phyloP scores from a whole-genome alignment of 35 echinoderm and acorn worm species.

The Stichopus chloronotus region DNA sequence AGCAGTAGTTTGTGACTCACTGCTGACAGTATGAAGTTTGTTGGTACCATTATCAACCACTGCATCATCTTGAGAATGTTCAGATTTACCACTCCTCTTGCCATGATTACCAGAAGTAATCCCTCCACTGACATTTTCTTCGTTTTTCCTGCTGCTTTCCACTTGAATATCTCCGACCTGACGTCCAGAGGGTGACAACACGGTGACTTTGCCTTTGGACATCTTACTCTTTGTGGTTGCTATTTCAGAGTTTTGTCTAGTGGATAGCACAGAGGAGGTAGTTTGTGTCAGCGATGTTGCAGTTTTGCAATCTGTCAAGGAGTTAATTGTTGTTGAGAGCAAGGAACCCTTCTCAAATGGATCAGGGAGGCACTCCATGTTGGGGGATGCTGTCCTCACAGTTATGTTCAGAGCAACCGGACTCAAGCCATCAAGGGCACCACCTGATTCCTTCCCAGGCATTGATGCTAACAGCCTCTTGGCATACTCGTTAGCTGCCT shows the following conservation, averaged over 20 bases:
- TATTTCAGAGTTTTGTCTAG: conserved; percentile 22
- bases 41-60: not conserved
- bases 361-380: not conserved
- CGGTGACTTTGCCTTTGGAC: conserved; percentile 37
- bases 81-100: not conserved
- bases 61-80: not conserved
- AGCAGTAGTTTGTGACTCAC: not conserved
- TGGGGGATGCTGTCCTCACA: not conserved
- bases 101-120: not conserved
- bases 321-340: not conserved
- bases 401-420: not conserved
- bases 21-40: not conserved
- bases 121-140: not conserved
- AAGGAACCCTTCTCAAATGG: not conserved
- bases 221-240: not conserved
- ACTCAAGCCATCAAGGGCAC: not conserved
- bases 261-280: conserved; percentile 9
- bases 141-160: not conserved
- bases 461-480: conserved; percentile 38
- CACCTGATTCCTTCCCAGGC: not conserved
- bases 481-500: conserved; percentile 32
- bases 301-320: not conserved
- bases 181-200: not conserved
- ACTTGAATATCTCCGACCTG: not conserved
- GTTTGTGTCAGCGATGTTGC: not conserved